Conservation (phyloP, 2,888 invertebrate species). For the Mycalesis mineus region DNA sequence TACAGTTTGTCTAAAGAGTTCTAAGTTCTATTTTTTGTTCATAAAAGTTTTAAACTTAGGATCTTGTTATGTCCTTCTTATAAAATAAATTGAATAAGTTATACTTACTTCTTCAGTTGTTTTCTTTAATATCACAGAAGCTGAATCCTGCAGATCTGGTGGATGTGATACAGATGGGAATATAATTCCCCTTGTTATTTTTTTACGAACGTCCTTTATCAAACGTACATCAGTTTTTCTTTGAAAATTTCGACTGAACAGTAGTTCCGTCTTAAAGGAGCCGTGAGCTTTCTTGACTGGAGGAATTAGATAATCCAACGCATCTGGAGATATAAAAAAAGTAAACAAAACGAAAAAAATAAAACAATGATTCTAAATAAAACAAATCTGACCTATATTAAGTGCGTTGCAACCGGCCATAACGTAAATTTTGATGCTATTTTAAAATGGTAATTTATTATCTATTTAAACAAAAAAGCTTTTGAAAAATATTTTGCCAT, state of each 20-base stretch:
- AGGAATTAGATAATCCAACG: slow-evolving; percentile 50
- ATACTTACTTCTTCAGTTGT: slow-evolving; percentile 3
- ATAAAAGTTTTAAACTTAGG: too few relatives aligned
- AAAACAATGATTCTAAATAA: not conserved
- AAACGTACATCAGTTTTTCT: slow-evolving; percentile 20
- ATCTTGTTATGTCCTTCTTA: too few relatives aligned
- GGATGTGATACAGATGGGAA: not conserved
- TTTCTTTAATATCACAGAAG: slow-evolving; percentile 13
- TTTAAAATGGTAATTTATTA: not conserved
- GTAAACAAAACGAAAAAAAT: slow-evolving; percentile 29
- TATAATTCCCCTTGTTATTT: not conserved
- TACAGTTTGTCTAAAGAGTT: too few relatives aligned
- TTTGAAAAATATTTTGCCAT: slow-evolving; percentile 14
- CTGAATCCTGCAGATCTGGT: slow-evolving; percentile 3
- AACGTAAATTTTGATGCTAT: slow-evolving; percentile 24
- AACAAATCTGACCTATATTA: slow-evolving; percentile 42
- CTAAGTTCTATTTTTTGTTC: too few relatives aligned
- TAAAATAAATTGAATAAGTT: too few relatives aligned
- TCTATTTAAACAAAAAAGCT: not conserved
- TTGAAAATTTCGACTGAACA: slow-evolving; percentile 12
- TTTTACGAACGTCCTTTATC: slow-evolving; percentile 28
- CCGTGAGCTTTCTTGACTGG: slow-evolving; percentile 40
- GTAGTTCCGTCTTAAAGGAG: slow-evolving; percentile 15
- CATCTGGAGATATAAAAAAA: slow-evolving; percentile 46
- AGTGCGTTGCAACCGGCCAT: slow-evolving; percentile 49